Conservation (phyloP, 2,797 vertebrate genomes). For the Okamejei kenojei region DNA sequence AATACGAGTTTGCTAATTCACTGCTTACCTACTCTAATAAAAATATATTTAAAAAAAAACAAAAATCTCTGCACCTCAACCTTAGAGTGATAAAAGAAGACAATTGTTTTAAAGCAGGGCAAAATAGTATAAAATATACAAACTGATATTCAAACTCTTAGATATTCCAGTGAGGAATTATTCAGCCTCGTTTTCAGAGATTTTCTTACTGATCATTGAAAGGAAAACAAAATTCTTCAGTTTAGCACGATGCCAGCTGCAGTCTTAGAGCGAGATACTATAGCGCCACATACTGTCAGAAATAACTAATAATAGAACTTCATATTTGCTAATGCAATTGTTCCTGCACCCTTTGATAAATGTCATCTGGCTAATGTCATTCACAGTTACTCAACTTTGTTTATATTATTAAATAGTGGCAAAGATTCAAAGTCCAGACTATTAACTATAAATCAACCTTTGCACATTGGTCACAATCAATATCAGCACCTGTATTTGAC, state of each 20-base stretch:
- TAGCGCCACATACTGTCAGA: slow-evolving; percentile 8
- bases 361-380: not conserved
- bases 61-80: not conserved
- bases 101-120: not conserved
- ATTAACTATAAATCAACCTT: not conserved
- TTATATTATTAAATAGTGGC: not conserved
- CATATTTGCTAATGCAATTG: not conserved
- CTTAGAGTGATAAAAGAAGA: not conserved
- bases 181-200: not conserved
- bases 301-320: not conserved
- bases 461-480: not conserved
- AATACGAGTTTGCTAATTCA: no score
- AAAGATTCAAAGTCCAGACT: not conserved
- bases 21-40: no score
- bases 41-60: no score
- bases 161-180: not conserved
- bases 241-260: not conserved
- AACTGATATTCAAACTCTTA: not conserved
- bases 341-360: not conserved
- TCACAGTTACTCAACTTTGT: not conserved
- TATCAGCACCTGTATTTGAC: not conserved
- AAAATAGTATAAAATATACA: not conserved
- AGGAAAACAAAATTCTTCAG: not conserved
- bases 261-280: slow-evolving; percentile 2
- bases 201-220: not conserved